Evolutionary conservation across 2,797 vertebrate species (phyloP), one percentile per base, ranked within the genome.

Genomic region (Hypotaenidia philippensis): DNA sequence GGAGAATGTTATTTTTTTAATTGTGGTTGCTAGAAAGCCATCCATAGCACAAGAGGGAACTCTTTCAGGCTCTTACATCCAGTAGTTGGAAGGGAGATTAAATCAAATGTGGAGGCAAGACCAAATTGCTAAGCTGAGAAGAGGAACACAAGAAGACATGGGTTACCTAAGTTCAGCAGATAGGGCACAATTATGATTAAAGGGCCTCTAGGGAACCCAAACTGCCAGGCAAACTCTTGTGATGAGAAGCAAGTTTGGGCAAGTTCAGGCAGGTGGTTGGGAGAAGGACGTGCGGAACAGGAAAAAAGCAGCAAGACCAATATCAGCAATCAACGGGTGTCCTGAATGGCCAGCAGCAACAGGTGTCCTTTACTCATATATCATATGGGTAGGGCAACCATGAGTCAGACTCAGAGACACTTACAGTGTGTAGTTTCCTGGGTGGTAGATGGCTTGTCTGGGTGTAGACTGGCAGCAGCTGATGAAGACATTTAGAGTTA

Each of bases 321-420:
- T 5, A 59, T 63, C 63, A 76, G 83, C 77, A 89, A 26, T n/a
- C 1, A 4, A 70, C 0, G 11, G 53, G 68, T 63, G 71, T 32
- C 59, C 53, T 22, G 32, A 59, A 80, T 41, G 36, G 68, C 75
- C 82, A 91, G 52, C 82, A 88, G 80, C 50, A 93, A 91, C 93
- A 96, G 93, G 79, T 95, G 84, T 81, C 65, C 49, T 80, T 78
- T 75, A 70, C 60, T 94, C 87, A 83, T 77, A 2, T 45, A 27
- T 53, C 53, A 27, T 38, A 53, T 32, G 76, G 84, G 94, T 60
- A 87, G 89, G 79, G 72, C 89, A 90, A 69, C 41, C 2, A 0
- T 94, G 95, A 95, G 83, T 94, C 96, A 96, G 63, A 63, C 19
- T 13, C n/a, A 68, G 36, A 93, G 87, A 87, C 61, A 79, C 68